A percentile compares a stretch with the other conserved stretches of the same genome.
phyloP scores from a whole-genome alignment of 2,113 vertebrate species.

The Gobius niger region DNA sequence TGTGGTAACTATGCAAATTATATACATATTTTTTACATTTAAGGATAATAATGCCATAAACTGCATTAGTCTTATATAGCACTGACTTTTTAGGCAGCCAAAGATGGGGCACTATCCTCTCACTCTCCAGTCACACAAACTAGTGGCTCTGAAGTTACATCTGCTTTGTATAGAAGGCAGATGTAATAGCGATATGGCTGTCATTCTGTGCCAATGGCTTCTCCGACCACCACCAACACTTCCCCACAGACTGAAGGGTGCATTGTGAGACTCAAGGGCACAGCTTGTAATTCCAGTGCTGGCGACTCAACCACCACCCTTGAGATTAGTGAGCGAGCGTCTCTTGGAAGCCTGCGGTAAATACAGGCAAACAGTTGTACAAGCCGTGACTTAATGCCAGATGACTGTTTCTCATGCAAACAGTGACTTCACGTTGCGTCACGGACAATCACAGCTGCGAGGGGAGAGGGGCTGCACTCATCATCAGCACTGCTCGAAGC shows the following conservation, averaged over 20 bases:
- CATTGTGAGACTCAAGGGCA: background rate
- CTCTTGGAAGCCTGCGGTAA: background rate
- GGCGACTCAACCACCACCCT: background rate
- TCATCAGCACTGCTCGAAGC: constrained; percentile 89
- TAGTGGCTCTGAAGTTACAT: too few species aligned
- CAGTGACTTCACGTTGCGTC: constrained; percentile 18
- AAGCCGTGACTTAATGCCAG: background rate
- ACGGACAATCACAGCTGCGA: constrained; percentile 22
- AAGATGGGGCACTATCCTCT: too few species aligned
- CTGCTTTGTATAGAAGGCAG: background rate
- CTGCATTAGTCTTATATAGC: background rate
- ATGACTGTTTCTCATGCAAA: background rate
- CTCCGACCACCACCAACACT: background rate
- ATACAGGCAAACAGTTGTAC: constrained; percentile 2
- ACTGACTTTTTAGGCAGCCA: too few species aligned
- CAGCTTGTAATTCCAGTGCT: background rate
- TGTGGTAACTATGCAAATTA: background rate
- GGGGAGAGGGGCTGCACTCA: constrained; percentile 6
- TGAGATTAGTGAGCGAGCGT: background rate
- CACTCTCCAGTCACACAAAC: background rate
- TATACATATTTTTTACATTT: background rate
- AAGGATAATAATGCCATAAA: background rate
- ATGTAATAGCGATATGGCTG: background rate
- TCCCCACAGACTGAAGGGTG: background rate
- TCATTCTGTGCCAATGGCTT: background rate